A percentile compares a stretch with the other conserved stretches of the same genome.
Conservation (phyloP, 1,140 invertebrate genomes). For the Papilio polyxenes region DNA sequence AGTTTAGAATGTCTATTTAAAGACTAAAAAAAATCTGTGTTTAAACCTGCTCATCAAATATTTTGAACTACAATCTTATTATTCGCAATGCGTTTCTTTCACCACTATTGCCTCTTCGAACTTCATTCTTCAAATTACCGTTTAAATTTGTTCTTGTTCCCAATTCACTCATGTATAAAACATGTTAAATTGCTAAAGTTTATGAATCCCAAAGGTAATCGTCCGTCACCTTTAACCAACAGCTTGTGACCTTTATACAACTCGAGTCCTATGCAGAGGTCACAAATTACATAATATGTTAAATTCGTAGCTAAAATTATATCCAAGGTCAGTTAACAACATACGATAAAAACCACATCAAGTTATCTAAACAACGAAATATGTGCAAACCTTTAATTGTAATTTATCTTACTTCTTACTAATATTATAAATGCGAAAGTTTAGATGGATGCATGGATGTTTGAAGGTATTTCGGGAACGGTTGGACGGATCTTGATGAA, state of each 20-base stretch:
- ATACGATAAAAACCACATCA: neutral
- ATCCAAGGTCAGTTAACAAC: constrained; percentile 8
- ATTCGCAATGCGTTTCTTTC: too few species aligned
- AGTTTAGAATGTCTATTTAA: too few species aligned
- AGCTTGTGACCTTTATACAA: neutral
- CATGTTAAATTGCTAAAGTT: neutral
- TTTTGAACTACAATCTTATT: too few species aligned
- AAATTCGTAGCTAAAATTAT: constrained; percentile 17
- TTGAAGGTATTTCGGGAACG: too few species aligned
- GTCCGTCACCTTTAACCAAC: neutral
- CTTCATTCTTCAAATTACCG: too few species aligned
- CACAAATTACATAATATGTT: constrained; percentile 6
- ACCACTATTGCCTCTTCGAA: too few species aligned
- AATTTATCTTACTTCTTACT: neutral
- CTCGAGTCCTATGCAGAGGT: constrained; percentile 6
- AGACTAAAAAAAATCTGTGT: too few species aligned
- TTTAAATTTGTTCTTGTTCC: neutral
- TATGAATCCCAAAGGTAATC: constrained; percentile 4
- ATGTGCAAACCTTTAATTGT: neutral
- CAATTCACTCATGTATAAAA: neutral
- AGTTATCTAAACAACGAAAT: neutral
- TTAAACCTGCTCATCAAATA: neutral
- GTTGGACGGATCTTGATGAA: too few species aligned
- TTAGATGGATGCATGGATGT: too few species aligned
- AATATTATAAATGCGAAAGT: too few species aligned